Base-by-base conservation (phyloP, 2,888 invertebrate species). In the Drosophila pseudotalamancana region DNA sequence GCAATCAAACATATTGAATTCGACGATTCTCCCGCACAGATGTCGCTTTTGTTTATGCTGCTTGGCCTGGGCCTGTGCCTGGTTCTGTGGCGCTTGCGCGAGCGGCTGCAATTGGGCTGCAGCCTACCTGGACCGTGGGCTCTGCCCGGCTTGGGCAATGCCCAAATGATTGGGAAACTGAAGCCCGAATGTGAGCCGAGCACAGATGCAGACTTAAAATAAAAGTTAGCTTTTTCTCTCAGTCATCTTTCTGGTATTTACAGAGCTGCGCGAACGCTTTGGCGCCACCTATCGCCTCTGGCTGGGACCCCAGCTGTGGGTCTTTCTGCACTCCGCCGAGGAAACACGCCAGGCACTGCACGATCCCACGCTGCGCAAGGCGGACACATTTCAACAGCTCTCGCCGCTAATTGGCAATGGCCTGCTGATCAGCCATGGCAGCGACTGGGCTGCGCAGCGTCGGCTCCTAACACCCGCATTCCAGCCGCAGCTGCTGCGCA, bases 381-480 rank as follows among this genome's bases (percentile, higher is more conserved):
- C 91, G 2, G 83, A 80, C 12, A 86, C 89, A 16, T 91, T 91
- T 48, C 69, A 89, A 11, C 76, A 88, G 16, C 62, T 91, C 43
- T 69, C 84, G 34, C 79, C 86, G 3, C 77, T 91, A 9, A 88
- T 91, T 45, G 91, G 91, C 3, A 89, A 90, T 55, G 91, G 91
- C 2, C 59, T 91, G 16, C 55, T 91, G 9, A 77, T 91, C 37
- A 90, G 91, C 45, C 83, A 90, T 48, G 91, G 91, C 67, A 62
- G 14, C 1, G 54, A 72, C 89, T 96, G 96, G 96, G 93, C 92
- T 70, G 90, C 90, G 0, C 93, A 94, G 61, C 92, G 96, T 18
- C 95, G 95, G 85, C 93, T 95, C 46, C 87, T 96, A 55, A 95
- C 95, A 0, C 95, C 96, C 0, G 94, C 96, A 0, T 96, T 96